Evolutionary conservation across 2,113 vertebrate species (phyloP).

Genomic region (Empidonax traillii): DNA sequence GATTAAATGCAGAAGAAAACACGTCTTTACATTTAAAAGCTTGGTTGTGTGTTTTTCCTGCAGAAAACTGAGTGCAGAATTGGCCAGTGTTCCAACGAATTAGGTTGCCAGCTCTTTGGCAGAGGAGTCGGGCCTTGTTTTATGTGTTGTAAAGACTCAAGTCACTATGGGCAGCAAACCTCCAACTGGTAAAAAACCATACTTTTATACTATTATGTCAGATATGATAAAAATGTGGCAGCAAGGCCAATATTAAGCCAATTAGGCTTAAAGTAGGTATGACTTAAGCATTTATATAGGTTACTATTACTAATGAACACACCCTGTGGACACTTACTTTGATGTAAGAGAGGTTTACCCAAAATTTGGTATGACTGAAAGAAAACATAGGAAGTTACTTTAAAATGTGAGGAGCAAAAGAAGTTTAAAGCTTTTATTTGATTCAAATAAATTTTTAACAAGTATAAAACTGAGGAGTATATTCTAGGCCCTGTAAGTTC

Average conservation of each 20-base stretch:
- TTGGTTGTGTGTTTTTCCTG: neutral
- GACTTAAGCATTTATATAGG: neutral
- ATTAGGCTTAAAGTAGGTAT: neutral
- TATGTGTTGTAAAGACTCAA: neutral
- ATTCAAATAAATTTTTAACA: neutral
- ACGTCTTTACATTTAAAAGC: neutral
- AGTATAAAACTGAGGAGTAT: neutral
- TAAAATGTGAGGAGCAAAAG: neutral
- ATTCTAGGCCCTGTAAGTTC: neutral
- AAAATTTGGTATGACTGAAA: neutral
- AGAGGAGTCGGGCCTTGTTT: neutral
- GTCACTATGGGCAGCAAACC: neutral
- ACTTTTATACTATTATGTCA: neutral
- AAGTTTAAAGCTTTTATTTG: neutral
- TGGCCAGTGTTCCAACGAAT: neutral
- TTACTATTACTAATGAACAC: neutral
- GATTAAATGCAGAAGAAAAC: neutral
- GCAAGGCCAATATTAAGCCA: neutral
- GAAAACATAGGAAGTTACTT: neutral
- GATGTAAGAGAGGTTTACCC: neutral
- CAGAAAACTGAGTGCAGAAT: neutral
- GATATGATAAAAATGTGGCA: neutral
- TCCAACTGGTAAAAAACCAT: neutral
- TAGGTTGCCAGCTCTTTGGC: neutral
- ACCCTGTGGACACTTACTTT: neutral